phyloP scores from a whole-genome alignment of 2,797 vertebrate species.

The Cuniculus paca region DNA sequence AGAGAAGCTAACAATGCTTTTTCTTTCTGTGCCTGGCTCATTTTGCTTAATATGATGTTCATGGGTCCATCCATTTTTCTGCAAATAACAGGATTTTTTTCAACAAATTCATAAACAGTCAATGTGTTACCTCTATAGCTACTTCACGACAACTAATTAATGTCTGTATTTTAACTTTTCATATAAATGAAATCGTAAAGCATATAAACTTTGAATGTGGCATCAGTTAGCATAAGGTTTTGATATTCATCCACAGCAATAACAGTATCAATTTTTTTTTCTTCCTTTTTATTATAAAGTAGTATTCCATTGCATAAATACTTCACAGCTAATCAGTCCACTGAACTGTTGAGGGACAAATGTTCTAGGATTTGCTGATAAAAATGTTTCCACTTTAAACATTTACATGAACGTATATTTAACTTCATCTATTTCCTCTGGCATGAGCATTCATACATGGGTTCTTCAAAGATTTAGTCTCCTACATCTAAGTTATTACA shows the following conservation, averaged over 20 bases:
- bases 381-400: not conserved
- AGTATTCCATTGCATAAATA: not conserved
- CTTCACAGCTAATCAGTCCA: not conserved
- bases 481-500: not conserved
- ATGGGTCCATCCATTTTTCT: not conserved
- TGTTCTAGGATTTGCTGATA: not conserved
- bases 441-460: not conserved
- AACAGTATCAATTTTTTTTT: not conserved
- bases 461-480: not conserved
- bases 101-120: not conserved
- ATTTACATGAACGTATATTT: not conserved
- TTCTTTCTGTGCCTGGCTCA: not conserved
- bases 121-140: not conserved
- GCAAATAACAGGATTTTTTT: not conserved
- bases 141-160: not conserved
- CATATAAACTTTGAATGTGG: not conserved
- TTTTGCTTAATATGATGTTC: not conserved
- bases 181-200: not conserved
- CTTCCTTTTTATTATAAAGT: not conserved
- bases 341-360: not conserved
- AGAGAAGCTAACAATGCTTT: not conserved
- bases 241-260: not conserved
- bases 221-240: not conserved
- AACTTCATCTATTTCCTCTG: not conserved
- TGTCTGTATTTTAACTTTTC: conserved; percentile 11